Conservation (phyloP, 30 jellyfish, hydroid and myxozoan genomes). For the Clytia hemisphaerica region DNA sequence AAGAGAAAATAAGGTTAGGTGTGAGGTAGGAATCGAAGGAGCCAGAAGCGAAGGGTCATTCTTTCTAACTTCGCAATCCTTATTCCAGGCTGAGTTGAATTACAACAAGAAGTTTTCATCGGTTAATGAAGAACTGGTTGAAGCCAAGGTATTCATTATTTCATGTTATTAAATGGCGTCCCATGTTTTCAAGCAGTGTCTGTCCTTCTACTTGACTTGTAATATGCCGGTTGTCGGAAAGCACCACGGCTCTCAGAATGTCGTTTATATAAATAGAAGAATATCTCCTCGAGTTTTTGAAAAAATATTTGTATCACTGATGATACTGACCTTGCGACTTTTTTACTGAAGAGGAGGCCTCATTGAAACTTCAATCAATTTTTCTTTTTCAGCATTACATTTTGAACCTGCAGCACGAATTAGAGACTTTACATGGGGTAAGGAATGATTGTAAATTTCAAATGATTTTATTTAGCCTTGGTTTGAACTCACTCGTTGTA, state of each 20-base stretch:
- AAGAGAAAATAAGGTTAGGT: no score
- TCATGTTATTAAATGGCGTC: not conserved
- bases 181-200: not conserved
- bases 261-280: no score
- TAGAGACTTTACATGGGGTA: constrained; percentile 62
- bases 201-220: no score
- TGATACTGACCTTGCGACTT: no score
- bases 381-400: constrained; percentile 56
- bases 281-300: no score
- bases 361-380: no score
- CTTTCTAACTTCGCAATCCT: not conserved
- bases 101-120: constrained; percentile 47
- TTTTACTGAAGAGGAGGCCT: no score
- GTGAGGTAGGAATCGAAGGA: constrained; percentile 39
- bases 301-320: no score
- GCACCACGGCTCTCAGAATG: no score
- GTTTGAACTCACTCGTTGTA: not conserved
- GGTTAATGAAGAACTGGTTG: constrained; percentile 65
- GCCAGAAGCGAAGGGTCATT: not conserved
- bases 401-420: constrained; percentile 76
- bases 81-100: constrained; percentile 63
- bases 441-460: not conserved
- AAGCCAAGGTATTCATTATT: constrained; percentile 40
- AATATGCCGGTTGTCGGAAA: no score
- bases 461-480: not conserved